Evolutionary conservation across 1,140 invertebrate genomes (phyloP), one percentile per base, ranked within the genome.

Genomic region (Diprion similis): DNA sequence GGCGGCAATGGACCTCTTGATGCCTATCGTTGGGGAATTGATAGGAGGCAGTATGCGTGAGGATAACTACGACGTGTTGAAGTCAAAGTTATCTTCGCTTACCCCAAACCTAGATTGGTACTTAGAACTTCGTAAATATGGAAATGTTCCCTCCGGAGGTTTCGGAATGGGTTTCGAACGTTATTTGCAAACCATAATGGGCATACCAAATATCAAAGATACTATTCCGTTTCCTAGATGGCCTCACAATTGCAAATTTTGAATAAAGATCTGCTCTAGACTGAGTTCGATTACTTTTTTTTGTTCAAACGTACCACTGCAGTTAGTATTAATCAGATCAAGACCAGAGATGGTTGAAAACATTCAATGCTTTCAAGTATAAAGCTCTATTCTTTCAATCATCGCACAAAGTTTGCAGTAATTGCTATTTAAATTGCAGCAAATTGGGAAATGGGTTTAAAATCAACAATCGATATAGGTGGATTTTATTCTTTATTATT

Each of bases 91-190:
- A 74, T 92, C 93, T n/a, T 45, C 73, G 17, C 73, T 72, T 10
- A 88, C 89, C 18, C 83, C 85, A 15, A 87, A 90, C 46, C 84
- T 97, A 10, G 85, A 92, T n/a, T 98, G 97, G 96, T 99, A 99
- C 88, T 89, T 98, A 71, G 95, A 99, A 71, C 82, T 99, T 66
- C 88, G 98, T 77, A 94, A 94, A 88, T 97, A 92, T 89, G 98
- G 98, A 6, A 93, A 94, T 78, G 92, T 95, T 68, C 92, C 96
- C 0, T 97, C 96, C 51, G 97, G 94, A 18, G 98, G 98, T 0
- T 99, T 97, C 90, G 98, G 98, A 68, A 89, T 99, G 81, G 98
- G 98, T 10, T 95, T 99, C 83, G 98, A 99, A 85, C 91, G 98
- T 84, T 93, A 95, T 79, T 84, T 99, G 69, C 96, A 98, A 88